Percentiles rank a stretch among this genome's conserved stretches.
Conservation (phyloP, 1,140 invertebrate genomes). For the Glomeris maerens region DNA sequence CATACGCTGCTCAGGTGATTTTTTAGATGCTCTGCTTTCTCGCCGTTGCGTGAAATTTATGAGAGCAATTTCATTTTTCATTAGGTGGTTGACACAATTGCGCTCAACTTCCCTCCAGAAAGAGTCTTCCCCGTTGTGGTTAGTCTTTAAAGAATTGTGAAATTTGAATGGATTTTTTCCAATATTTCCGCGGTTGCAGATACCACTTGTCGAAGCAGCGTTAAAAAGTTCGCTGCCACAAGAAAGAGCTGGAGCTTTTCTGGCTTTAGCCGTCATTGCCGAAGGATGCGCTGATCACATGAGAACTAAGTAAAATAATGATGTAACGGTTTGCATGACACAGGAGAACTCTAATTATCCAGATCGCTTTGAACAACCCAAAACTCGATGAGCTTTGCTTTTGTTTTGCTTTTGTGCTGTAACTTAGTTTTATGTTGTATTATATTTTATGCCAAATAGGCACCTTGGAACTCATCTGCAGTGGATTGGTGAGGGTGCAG, state of each 20-base stretch:
- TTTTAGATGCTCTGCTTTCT: neutral
- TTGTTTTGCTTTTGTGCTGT: slow-evolving; percentile 2
- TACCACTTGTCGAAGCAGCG: slow-evolving; percentile 44
- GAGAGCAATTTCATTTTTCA: slow-evolving; percentile 11
- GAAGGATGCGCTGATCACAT: slow-evolving; percentile 69
- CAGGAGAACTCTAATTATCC: too few species aligned
- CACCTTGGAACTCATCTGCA: slow-evolving; percentile 49
- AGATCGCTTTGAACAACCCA: too few species aligned
- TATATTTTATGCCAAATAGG: slow-evolving; percentile 9
- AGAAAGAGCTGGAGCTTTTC: slow-evolving; percentile 50
- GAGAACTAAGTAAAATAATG: slow-evolving; percentile 39
- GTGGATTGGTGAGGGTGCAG: slow-evolving; percentile 53
- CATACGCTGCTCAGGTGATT: slow-evolving; percentile 45
- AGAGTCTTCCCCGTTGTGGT: slow-evolving; percentile 56
- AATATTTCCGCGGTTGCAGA: slow-evolving; percentile 29
- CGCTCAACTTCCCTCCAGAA: slow-evolving; percentile 58
- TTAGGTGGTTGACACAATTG: slow-evolving; percentile 53
- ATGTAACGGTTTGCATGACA: too few species aligned
- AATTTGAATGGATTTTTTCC: slow-evolving; percentile 9
- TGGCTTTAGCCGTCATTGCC: slow-evolving; percentile 55
- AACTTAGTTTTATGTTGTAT: slow-evolving; percentile 19
- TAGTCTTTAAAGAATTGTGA: slow-evolving; percentile 21
- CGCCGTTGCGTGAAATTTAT: neutral
- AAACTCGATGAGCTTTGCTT: too few species aligned
- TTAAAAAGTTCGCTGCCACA: slow-evolving; percentile 41